Evolutionary conservation across 2,113 vertebrate species (phyloP).

Genomic region (Nesoenas mayeri): DNA sequence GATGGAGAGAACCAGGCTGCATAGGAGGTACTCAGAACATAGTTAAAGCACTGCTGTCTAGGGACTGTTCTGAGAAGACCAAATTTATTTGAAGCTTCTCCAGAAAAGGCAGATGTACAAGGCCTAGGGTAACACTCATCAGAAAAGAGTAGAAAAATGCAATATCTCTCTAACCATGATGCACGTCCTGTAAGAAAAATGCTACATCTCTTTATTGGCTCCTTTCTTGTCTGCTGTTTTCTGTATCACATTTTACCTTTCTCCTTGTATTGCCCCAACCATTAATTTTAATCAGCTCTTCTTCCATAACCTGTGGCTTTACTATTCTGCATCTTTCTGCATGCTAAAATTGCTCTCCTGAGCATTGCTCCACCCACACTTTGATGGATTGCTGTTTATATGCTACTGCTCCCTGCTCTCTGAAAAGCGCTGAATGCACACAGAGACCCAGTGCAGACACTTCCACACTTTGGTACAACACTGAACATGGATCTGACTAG

Average conservation of each 20-base stretch:
- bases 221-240: not conserved
- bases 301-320: not conserved
- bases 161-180: not conserved
- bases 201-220: not conserved
- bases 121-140: not conserved
- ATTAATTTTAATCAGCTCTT: constrained; percentile 39
- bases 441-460: not conserved
- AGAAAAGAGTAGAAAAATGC: not conserved
- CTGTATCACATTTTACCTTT: constrained; percentile 3
- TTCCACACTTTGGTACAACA: not conserved
- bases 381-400: constrained; percentile 43
- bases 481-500: not conserved
- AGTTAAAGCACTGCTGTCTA: not conserved
- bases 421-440: accelerated
- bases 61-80: not conserved
- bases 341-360: constrained; percentile 41
- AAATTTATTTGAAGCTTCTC: not conserved
- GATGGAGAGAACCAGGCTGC: not conserved
- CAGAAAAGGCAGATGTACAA: not conserved
- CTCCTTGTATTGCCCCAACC: not conserved
- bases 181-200: not conserved
- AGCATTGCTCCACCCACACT: constrained; percentile 51
- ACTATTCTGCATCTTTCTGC: constrained; percentile 28
- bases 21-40: not conserved
- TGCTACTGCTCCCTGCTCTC: not conserved